Evolutionary conservation across 2,113 vertebrate species (phyloP).

Genomic region (Hiodon alosoides): DNA sequence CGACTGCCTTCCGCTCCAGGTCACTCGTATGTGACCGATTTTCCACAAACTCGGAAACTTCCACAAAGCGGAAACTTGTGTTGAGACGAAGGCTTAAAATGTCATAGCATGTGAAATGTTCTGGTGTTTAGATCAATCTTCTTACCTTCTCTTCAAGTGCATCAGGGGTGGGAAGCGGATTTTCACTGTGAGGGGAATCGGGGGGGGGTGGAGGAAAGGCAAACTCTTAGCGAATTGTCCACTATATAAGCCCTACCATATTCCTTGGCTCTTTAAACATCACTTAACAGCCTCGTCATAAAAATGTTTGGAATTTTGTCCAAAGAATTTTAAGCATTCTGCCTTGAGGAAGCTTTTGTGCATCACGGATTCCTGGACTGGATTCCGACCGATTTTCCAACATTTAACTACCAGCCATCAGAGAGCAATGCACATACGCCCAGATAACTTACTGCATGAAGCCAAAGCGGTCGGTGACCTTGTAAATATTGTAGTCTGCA

Average conservation of each 20-base stretch:
- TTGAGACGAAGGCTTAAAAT: background rate
- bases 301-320: too few relatives aligned
- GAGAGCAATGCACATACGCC: background rate
- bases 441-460: conserved; percentile 75
- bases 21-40: too few relatives aligned
- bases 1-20: too few relatives aligned
- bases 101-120: too few relatives aligned
- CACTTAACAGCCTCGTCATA: too few relatives aligned
- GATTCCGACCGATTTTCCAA: background rate
- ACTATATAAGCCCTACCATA: too few relatives aligned
- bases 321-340: too few relatives aligned
- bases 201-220: background rate
- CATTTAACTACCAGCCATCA: background rate
- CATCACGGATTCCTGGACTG: too few relatives aligned
- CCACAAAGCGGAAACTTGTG: too few relatives aligned
- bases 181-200: conserved; percentile 58
- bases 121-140: background rate
- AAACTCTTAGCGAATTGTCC: background rate
- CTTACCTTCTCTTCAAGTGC: conserved; percentile 80
- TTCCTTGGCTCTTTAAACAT: too few relatives aligned
- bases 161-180: conserved; percentile 73
- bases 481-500: conserved; percentile 72
- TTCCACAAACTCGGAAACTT: too few relatives aligned
- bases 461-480: conserved; percentile 81
- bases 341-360: too few relatives aligned